Evolutionary conservation across 92 coral and sea anemone genomes (phyloP), one percentile per base, ranked within the genome.

Genomic region (Desmophyllum pertusum): DNA sequence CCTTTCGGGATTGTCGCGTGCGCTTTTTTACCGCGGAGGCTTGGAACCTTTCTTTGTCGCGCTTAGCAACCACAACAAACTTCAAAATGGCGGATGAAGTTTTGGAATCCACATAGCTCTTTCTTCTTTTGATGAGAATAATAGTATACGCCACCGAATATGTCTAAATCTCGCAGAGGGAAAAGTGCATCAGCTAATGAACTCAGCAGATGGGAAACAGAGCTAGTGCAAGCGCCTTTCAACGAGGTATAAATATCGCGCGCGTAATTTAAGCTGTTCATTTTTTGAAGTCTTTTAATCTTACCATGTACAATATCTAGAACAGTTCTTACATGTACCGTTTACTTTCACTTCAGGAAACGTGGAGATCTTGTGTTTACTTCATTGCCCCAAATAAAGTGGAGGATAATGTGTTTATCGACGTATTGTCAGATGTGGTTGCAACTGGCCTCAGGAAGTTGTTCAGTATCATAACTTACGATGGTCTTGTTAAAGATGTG

Each of bases 141-240:
- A 73, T 21, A 21, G 13, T 50, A 15, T 8, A 43, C 78, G 9
- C 33, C 17, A n/a, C n/a, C n/a, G 19, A 85, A 72, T 73, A 95
- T 95, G 98, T 92, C 98, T 18, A 95, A 95, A 63, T 90, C 96
- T 59, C 92, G 92, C 71, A 91, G 98, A 86, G 96, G 95, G 78
- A 95, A 95, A 70, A 95, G 98, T 92, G 98, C 98, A 43, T 93
- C 98, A 33, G 86, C 93, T 72, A 94, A 95, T 80, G 98, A 95
- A 86, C 88, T 90, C 19, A 88, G 94, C 72, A 84, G 87, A 88
- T 95, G 98, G 98, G 98, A 95, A 38, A 65, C 89, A 57, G 98
- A 93, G 70, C 90, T 95, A 19, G 48, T 74, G 68, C 98, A 95
- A 82, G 91, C 98, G 21, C 93, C 85, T 23, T 91, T 95, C 65